A percentile compares a stretch with the other conserved stretches of the same genome.
Evolutionary conservation across 2,797 vertebrate genomes (phyloP).

Genomic region (Eupleurogrammus muticus): DNA sequence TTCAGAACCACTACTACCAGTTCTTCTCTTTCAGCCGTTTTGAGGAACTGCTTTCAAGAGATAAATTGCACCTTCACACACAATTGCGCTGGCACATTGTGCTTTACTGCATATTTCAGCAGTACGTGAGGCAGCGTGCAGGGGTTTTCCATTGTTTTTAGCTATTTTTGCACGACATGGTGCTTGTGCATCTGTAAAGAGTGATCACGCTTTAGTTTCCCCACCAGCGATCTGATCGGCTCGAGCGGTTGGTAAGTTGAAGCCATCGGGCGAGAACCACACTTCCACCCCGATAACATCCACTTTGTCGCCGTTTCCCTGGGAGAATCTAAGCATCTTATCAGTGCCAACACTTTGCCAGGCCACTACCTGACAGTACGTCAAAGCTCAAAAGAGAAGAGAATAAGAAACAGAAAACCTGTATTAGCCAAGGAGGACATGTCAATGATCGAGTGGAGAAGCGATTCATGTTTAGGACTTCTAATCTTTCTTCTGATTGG

Average conservation of each 20-base stretch:
- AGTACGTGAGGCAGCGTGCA: too few species aligned
- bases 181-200: neutral
- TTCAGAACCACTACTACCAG: too few species aligned
- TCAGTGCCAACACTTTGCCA: slow-evolving; percentile 18
- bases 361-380: slow-evolving; percentile 10
- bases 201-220: neutral
- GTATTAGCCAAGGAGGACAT: neutral
- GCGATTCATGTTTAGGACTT: neutral
- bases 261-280: slow-evolving; percentile 23
- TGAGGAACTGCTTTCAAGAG: too few species aligned
- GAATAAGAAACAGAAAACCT: neutral
- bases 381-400: neutral
- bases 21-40: too few species aligned
- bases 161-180: neutral
- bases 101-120: too few species aligned
- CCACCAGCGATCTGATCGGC: slow-evolving; percentile 14
- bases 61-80: too few species aligned
- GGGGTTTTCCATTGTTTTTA: too few species aligned
- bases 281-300: slow-evolving; percentile 31
- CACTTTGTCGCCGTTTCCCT: slow-evolving; percentile 16
- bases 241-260: slow-evolving; percentile 12
- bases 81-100: too few species aligned
- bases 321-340: slow-evolving; percentile 2
- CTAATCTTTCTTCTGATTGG: too few species aligned
- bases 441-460: too few species aligned